Conservation (phyloP, 1,140 invertebrate species). For the Lepidurus packardi region DNA sequence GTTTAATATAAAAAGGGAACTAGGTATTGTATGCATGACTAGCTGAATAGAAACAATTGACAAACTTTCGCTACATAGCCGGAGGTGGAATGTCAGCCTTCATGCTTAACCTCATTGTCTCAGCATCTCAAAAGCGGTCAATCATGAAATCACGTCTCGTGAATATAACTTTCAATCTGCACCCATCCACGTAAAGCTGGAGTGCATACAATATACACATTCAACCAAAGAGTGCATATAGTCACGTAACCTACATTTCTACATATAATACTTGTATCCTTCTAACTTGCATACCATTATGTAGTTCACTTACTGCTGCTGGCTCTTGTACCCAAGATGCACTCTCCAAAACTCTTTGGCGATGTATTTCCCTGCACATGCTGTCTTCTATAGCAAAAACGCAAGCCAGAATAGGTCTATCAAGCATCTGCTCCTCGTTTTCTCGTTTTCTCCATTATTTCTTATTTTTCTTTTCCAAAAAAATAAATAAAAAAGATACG, state of each 20-base stretch:
- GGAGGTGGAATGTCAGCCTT: not conserved
- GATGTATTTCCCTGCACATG: no score
- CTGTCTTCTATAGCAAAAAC: not conserved
- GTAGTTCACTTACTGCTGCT: slow-evolving; percentile 9
- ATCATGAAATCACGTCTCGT: not conserved
- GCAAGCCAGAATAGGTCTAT: not conserved
- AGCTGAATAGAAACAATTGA: not conserved
- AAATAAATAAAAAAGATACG: no score
- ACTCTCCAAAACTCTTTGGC: not conserved
- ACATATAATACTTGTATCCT: not conserved
- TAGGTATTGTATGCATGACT: slow-evolving; percentile 5
- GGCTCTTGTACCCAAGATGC: not conserved
- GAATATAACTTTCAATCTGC: not conserved
- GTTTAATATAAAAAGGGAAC: not conserved
- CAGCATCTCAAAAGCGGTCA: not conserved
- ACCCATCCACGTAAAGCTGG: not conserved
- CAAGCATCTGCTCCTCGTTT: not conserved
- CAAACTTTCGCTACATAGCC: not conserved
- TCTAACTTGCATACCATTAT: not conserved
- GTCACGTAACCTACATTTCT: slow-evolving; percentile 7
- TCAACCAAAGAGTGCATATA: not conserved
- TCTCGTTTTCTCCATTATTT: slow-evolving; percentile 3
- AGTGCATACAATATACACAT: not conserved
- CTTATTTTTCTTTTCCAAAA: not conserved
- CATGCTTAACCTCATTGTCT: slow-evolving; percentile 18